Conservation (phyloP, 2,888 invertebrate genomes). For the Podotricha telesiphe region DNA sequence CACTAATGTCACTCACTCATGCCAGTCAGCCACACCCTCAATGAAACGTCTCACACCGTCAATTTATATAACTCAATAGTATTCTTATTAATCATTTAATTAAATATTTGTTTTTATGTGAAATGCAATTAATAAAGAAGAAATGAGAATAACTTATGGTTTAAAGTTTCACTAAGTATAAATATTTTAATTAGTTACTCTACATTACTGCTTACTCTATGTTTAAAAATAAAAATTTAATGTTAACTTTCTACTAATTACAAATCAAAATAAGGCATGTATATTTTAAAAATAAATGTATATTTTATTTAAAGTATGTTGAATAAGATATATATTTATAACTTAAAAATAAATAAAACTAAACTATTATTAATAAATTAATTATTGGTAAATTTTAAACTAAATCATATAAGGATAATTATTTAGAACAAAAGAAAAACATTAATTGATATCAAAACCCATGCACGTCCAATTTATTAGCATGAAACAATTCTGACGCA, state of each 20-base stretch:
- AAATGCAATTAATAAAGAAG: not conserved
- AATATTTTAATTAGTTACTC: constrained; percentile 11
- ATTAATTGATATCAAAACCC: constrained; percentile 64
- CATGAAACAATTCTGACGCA: constrained; percentile 65
- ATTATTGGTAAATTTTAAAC: not conserved
- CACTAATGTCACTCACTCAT: too few species aligned
- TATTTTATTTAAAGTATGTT: too few species aligned
- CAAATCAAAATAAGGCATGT: not conserved
- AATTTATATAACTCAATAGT: too few species aligned
- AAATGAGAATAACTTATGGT: not conserved
- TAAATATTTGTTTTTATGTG: too few species aligned
- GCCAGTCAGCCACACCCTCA: too few species aligned
- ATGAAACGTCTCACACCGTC: too few species aligned
- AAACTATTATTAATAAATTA: not conserved
- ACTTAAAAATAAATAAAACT: not conserved
- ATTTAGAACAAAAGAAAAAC: not conserved
- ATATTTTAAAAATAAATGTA: not conserved
- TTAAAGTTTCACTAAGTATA: not conserved
- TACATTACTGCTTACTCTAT: not conserved
- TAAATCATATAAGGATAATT: not conserved
- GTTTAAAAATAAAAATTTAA: constrained; percentile 3
- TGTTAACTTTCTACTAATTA: not conserved
- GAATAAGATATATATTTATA: not conserved
- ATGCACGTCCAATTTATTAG: constrained; percentile 64
- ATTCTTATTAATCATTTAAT: too few species aligned